phyloP scores from a whole-genome alignment of 2,113 vertebrate species.

The Coryphaenoides rupestris region DNA sequence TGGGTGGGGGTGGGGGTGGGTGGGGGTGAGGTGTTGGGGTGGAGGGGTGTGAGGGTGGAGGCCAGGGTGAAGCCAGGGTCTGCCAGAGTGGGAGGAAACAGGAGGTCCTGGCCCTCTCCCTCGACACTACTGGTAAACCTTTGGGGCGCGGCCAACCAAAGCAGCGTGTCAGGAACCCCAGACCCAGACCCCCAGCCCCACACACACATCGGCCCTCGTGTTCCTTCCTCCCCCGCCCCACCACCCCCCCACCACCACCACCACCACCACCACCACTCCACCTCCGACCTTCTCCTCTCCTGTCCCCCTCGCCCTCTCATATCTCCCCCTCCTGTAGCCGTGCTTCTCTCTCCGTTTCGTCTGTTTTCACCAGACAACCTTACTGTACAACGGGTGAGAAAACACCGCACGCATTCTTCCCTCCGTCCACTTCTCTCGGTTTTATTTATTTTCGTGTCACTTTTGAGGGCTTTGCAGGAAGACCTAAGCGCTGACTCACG shows the following conservation, averaged over 20 bases:
- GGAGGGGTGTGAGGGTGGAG: too few species aligned
- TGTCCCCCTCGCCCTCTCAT: slow-evolving; percentile 32
- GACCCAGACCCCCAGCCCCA: slow-evolving; percentile 54
- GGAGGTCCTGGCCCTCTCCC: slow-evolving; percentile 73
- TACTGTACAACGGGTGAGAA: too few species aligned
- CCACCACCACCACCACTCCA: too few species aligned
- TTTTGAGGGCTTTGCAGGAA: slow-evolving; percentile 31
- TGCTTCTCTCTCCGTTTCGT: slow-evolving; percentile 2
- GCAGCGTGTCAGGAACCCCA: slow-evolving; percentile 76
- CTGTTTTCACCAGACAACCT: too few species aligned
- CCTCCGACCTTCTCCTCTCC: too few species aligned
- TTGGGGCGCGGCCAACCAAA: slow-evolving; percentile 80
- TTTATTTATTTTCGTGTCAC: not conserved
- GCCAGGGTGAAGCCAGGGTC: slow-evolving; percentile 75
- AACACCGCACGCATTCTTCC: slow-evolving; percentile 11
- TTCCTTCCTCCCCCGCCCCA: slow-evolving; percentile 11
- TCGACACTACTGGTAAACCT: slow-evolving; percentile 74
- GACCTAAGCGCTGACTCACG: slow-evolving; percentile 54
- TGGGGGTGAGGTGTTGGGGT: too few species aligned
- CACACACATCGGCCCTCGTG: slow-evolving; percentile 48
- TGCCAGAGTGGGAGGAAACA: slow-evolving; percentile 80
- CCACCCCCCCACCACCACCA: too few species aligned
- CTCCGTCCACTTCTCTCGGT: slow-evolving; percentile 31
- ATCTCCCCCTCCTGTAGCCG: slow-evolving; percentile 12
- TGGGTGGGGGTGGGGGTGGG: too few species aligned